These are phyloP conservation scores for Cettia cetti DNA, from an alignment of 2,113 vertebrate genomes.

Conservation along the genomic window DNA sequence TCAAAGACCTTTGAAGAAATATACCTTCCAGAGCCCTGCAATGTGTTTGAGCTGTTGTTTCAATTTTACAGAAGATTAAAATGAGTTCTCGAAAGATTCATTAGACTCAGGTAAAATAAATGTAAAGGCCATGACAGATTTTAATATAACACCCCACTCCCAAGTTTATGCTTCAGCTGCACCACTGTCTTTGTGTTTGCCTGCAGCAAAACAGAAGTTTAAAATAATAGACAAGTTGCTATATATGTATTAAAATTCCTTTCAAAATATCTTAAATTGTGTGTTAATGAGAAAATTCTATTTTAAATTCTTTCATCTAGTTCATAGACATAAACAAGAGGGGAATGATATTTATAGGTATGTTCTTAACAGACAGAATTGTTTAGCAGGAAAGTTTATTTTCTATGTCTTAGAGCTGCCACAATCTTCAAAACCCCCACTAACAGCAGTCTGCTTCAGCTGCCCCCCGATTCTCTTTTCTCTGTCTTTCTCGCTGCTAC, in stretches of 20 bases:
- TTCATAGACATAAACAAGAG: background rate
- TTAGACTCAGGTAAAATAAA: background rate
- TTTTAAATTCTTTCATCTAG: background rate
- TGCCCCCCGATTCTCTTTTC: background rate
- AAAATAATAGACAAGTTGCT: background rate
- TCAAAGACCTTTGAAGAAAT: background rate
- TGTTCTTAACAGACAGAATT: background rate
- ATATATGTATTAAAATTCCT: background rate
- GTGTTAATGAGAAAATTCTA: background rate
- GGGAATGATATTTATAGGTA: background rate
- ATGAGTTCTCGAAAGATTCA: background rate
- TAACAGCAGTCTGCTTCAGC: background rate
- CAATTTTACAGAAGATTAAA: slow-evolving; percentile 9
- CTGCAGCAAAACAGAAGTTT: background rate
- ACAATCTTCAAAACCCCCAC: background rate
- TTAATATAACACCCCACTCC: background rate
- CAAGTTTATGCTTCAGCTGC: background rate
- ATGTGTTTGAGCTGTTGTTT: background rate
- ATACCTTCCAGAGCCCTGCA: background rate
- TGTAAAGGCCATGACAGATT: background rate
- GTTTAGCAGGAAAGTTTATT: background rate
- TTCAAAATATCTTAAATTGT: background rate
- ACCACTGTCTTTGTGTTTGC: background rate
- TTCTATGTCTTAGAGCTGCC: background rate
- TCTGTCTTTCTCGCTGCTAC: background rate